Percentiles rank a stretch among this genome's conserved stretches.
Evolutionary conservation across 2,113 vertebrate genomes (phyloP).

Genomic region (Loxodonta africana): DNA sequence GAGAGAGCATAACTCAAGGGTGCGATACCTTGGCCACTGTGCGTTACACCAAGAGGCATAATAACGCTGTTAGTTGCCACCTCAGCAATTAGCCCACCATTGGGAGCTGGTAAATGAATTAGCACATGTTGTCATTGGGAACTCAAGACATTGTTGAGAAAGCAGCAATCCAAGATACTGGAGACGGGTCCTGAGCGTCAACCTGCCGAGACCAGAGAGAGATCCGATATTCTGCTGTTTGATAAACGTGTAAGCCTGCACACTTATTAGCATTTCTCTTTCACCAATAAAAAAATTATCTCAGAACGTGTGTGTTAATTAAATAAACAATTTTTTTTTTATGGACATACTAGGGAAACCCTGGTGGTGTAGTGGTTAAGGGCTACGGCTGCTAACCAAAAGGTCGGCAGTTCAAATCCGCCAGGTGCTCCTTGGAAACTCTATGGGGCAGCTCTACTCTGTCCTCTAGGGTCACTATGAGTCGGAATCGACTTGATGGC

Average conservation of each 20-base stretch:
- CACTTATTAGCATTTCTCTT: not conserved
- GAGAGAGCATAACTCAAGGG: not conserved
- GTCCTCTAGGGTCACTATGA: no score
- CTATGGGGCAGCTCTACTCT: no score
- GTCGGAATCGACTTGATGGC: no score
- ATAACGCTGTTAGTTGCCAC: not conserved
- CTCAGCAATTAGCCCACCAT: not conserved
- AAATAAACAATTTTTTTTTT: not conserved
- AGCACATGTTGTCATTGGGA: not conserved
- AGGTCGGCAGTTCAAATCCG: no score
- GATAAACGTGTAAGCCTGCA: not conserved
- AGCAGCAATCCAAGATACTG: not conserved
- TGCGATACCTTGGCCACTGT: not conserved
- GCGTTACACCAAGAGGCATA: not conserved
- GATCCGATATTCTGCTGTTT: not conserved
- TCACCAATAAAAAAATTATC: not conserved
- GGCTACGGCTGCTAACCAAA: no score
- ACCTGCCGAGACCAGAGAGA: not conserved
- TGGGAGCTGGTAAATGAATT: not conserved
- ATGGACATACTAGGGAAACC: no score
- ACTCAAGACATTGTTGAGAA: constrained; percentile 15
- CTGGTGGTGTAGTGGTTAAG: no score
- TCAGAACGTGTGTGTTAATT: not conserved
- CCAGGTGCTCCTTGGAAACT: no score
- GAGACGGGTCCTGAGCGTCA: not conserved